Conservation (phyloP, 2,113 vertebrate species). For the Oreochromis aureus region DNA sequence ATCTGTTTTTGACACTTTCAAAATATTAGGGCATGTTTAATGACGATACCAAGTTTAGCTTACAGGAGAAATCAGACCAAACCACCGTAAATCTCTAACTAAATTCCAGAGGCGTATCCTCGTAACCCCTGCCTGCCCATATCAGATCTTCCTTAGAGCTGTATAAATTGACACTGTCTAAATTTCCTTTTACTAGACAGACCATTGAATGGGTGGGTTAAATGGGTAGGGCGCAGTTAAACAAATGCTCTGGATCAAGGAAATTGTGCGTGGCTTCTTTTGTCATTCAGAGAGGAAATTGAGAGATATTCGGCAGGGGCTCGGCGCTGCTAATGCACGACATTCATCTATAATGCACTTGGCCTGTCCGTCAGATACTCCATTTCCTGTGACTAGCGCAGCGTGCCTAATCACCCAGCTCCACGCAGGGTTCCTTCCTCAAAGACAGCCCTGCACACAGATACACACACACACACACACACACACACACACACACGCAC, state of each 20-base stretch:
- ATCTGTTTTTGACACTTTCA: neutral
- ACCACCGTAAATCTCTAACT: conserved; percentile 3
- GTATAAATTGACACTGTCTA: conserved; percentile 68
- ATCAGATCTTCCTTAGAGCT: conserved; percentile 48
- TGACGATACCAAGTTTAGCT: conserved; percentile 23
- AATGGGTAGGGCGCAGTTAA: conserved; percentile 68
- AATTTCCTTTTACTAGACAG: conserved; percentile 61
- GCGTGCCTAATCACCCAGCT: conserved; percentile 82
- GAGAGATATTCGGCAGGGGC: conserved; percentile 58
- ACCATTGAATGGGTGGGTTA: conserved; percentile 66
- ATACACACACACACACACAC: conserved; percentile 2
- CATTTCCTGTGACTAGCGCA: conserved; percentile 78
- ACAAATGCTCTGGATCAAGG: conserved; percentile 73
- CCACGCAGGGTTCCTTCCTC: conserved; percentile 61
- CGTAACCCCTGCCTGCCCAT: neutral
- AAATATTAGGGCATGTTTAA: conserved; percentile 40
- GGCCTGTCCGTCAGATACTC: conserved; percentile 72
- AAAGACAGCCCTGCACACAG: conserved; percentile 40
- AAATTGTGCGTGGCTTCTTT: conserved; percentile 71
- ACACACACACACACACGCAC: conserved; percentile 9
- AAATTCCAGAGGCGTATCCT: conserved; percentile 45
- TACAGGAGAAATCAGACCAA: neutral
- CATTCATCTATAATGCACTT: conserved; percentile 78
- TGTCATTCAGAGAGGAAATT: conserved; percentile 67
- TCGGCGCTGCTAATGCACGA: conserved; percentile 38